Evolutionary conservation across 2,113 vertebrate genomes (phyloP), one percentile per base, ranked within the genome.

Genomic region (Halcyon malimbica): DNA sequence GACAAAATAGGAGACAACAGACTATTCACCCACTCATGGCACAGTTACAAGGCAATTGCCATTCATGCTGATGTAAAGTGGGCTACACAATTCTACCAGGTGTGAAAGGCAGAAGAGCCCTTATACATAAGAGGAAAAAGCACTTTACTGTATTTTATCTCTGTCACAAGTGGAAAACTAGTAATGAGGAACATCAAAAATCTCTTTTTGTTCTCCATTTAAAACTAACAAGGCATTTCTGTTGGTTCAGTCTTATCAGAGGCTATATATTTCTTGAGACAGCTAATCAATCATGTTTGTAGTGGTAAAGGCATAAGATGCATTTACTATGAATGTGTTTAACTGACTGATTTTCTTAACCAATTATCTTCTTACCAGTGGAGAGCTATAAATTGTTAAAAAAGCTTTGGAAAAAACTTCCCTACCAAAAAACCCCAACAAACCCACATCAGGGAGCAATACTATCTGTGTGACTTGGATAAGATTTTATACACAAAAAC

Each of bases 111-210:
- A 92, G 77, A 89, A 94, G 95, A 93, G 89, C 96, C 54, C 89
- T 96, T 56, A 37, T 14, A 62, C 70, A 42, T 31, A 50, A 96
- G 77, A 95, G 91, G 77, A 24, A 91, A 95, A 94, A 94, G 74
- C 92, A 94, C 89, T 96, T 88, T 65, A 79, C 73, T 76, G n/a
- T 94, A 73, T 94, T 96, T 91, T 92, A 94, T 74, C 80, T 96
- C 77, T 26, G 71, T 53, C 83, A 69, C 53, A 76, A 96, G 83
- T 65, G 83, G 91, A 94, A 94, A 93, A 78, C 41, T 35, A 84
- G 77, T 64, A 87, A 93, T 11, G 48, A 81, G 48, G 41, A 75
- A 87, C 62, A 94, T 83, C 56, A 83, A 83, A 94, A 87, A 73
- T 37, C 44, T 57, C 80, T 69, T 92, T 82, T 79, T 13, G 16